A percentile compares a stretch with the other conserved stretches of the same genome.
These are phyloP conservation scores for Carlito syrichta DNA, from an alignment of 2,113 vertebrate species.

Conservation along the genomic window DNA sequence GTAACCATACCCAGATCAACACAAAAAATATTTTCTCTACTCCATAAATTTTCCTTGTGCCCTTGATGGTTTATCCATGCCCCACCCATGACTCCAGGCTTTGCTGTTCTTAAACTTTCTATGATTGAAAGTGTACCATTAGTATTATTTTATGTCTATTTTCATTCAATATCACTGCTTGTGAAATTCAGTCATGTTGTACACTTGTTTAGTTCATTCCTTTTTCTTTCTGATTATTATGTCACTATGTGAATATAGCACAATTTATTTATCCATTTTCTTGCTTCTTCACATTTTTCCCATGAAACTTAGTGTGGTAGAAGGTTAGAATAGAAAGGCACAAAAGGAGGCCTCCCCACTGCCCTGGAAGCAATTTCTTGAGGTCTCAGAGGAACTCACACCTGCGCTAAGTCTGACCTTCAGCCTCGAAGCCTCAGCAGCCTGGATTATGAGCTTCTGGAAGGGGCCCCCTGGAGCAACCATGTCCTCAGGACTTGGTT, in stretches of 20 bases:
- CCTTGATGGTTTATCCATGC: not conserved
- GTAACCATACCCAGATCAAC: not conserved
- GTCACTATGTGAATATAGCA: not conserved
- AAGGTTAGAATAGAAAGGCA: not conserved
- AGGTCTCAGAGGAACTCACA: not conserved
- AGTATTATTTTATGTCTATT: not conserved
- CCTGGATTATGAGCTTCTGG: not conserved
- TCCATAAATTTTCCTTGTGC: not conserved
- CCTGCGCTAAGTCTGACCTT: not conserved
- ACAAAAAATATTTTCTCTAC: not conserved
- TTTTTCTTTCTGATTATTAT: not conserved
- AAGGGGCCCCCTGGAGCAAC: not conserved
- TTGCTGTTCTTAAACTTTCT: not conserved
- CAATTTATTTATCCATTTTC: not conserved
- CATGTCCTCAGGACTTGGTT: not conserved
- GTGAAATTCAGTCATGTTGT: not conserved
- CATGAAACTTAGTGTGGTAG: not conserved
- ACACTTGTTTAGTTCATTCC: not conserved
- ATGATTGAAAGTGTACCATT: not conserved
- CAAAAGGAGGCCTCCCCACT: not conserved
- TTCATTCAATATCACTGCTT: not conserved
- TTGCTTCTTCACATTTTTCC: not conserved
- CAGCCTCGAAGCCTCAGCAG: not conserved
- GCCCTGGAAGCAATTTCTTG: not conserved
- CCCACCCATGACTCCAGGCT: not conserved